phyloP scores from a whole-genome alignment of 2,797 vertebrate genomes.

The Hippoglossus hippoglossus region DNA sequence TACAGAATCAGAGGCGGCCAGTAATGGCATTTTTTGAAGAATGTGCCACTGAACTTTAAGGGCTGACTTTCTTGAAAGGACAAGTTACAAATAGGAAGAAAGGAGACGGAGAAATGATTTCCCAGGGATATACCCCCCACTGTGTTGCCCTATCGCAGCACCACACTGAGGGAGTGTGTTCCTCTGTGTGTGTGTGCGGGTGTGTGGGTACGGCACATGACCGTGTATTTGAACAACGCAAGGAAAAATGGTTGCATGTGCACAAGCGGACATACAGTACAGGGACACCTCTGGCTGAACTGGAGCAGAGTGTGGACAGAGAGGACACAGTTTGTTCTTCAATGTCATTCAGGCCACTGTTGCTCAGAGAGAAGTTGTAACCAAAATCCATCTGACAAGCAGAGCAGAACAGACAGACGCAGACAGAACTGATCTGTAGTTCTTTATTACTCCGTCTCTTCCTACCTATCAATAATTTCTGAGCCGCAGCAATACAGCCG shows the following conservation, averaged over 20 bases:
- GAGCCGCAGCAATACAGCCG: conserved; percentile 66
- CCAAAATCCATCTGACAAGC: conserved; percentile 43
- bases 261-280: conserved; percentile 19
- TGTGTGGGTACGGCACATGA: conserved; percentile 29
- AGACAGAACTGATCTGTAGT: conserved; percentile 47
- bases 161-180: conserved; percentile 45
- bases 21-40: conserved; percentile 87
- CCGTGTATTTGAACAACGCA: conserved; percentile 32
- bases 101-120: conserved; percentile 79
- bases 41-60: conserved; percentile 86
- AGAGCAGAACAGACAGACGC: conserved; percentile 35
- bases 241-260: conserved; percentile 19
- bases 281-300: conserved; percentile 6
- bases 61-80: conserved; percentile 86
- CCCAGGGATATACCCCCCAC: conserved; percentile 77
- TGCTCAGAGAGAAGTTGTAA: conserved; percentile 31
- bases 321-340: conserved; percentile 36
- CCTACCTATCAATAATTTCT: conserved; percentile 74
- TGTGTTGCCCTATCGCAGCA: conserved; percentile 74
- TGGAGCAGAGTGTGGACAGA: conserved; percentile 17
- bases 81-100: conserved; percentile 83
- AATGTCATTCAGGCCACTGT: conserved; percentile 43
- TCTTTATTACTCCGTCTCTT: conserved; percentile 72
- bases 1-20: conserved; percentile 82
- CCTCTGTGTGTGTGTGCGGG: conserved; percentile 23